A percentile compares a stretch with the other conserved stretches of the same genome.
Conservation (phyloP, 2,797 vertebrate genomes). For the Cetoscarus ocellatus region DNA sequence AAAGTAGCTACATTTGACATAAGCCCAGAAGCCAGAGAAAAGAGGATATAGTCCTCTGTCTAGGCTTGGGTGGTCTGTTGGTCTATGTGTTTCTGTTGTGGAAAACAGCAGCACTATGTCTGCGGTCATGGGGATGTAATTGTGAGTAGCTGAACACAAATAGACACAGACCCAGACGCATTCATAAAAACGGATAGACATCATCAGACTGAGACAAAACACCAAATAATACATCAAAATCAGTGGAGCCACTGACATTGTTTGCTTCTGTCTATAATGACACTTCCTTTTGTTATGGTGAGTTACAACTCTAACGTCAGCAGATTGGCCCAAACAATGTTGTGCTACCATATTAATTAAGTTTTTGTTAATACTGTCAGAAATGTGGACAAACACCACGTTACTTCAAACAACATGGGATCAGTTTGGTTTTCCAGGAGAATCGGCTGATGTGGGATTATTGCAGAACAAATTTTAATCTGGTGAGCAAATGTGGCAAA, state of each 20-base stretch:
- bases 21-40: conserved; percentile 35
- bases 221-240: conserved; percentile 1
- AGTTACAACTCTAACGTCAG: conserved; percentile 1
- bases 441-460: neutral
- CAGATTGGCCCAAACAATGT: conserved; percentile 1
- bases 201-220: conserved; percentile 8
- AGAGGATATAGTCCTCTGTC: conserved; percentile 59
- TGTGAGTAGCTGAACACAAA: conserved; percentile 44
- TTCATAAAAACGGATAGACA: conserved; percentile 24
- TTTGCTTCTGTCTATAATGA: conserved; percentile 8
- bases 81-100: conserved; percentile 20
- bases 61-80: conserved; percentile 80
- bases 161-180: conserved; percentile 9
- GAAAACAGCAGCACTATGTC: conserved; percentile 29
- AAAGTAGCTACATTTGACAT: conserved; percentile 62
- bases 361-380: neutral
- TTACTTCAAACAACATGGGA: neutral
- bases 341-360: neutral
- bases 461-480: neutral
- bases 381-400: neutral
- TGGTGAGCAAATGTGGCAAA: neutral
- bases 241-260: conserved; percentile 11
- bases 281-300: neutral
- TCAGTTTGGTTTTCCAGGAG: neutral
- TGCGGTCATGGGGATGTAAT: conserved; percentile 31